Evolutionary conservation across 2,113 vertebrate genomes (phyloP).

Genomic region (Coptodon rendalli): DNA sequence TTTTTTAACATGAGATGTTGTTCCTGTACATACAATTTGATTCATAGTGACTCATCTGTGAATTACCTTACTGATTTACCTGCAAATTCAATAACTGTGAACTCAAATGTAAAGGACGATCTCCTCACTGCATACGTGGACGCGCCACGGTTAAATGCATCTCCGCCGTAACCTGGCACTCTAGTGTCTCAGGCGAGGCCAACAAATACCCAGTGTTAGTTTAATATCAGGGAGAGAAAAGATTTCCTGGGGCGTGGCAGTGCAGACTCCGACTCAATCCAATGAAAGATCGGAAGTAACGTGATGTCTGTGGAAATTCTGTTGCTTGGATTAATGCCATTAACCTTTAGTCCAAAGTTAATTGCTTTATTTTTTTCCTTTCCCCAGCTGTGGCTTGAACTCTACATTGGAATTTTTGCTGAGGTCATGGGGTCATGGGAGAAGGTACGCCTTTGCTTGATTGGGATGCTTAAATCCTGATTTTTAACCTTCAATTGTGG

Average conservation of each 20-base stretch:
- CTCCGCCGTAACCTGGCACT: slow-evolving; percentile 36
- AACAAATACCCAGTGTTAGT: slow-evolving; percentile 50
- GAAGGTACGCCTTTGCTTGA: slow-evolving; percentile 18
- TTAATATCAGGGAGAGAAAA: slow-evolving; percentile 50
- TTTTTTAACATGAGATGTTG: slow-evolving; percentile 7
- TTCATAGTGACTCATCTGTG: slow-evolving; percentile 4
- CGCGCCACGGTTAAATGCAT: slow-evolving; percentile 22
- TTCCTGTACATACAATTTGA: slow-evolving; percentile 22
- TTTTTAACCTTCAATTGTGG: slow-evolving; percentile 12
- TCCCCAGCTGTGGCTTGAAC: slow-evolving; percentile 18
- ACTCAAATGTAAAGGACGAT: slow-evolving; percentile 16
- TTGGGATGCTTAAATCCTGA: slow-evolving; percentile 24
- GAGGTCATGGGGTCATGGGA: slow-evolving; percentile 1
- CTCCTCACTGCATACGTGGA: background rate
- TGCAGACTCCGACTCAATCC: slow-evolving; percentile 61
- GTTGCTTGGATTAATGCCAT: slow-evolving; percentile 46
- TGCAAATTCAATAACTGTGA: background rate
- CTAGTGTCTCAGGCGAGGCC: slow-evolving; percentile 16
- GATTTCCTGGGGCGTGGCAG: slow-evolving; percentile 56
- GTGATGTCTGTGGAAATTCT: slow-evolving; percentile 29
- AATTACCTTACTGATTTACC: slow-evolving; percentile 1
- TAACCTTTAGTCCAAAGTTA: slow-evolving; percentile 66
- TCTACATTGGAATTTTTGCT: background rate
- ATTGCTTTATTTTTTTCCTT: slow-evolving; percentile 43
- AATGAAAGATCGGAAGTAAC: slow-evolving; percentile 39